Percentiles rank a stretch among this genome's conserved stretches.
Conservation (phyloP, 2,113 vertebrate genomes). For the Gymnorhina tibicen region DNA sequence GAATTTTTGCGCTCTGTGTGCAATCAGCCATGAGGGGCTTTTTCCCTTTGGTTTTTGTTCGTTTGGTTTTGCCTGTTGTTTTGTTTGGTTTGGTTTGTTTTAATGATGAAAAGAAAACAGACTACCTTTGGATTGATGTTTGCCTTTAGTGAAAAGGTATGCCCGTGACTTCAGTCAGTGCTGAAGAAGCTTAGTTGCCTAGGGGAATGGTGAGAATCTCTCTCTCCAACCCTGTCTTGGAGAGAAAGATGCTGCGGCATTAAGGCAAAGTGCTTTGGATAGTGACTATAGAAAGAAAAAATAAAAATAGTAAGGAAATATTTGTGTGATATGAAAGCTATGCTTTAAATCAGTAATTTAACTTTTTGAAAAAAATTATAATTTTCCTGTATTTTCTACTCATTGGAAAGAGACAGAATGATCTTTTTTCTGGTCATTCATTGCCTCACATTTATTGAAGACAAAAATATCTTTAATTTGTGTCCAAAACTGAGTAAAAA, state of each 20-base stretch:
- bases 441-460: background rate
- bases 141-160: background rate
- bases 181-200: background rate
- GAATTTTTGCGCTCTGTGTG: background rate
- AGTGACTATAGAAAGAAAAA: background rate
- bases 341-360: background rate
- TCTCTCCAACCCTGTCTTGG: background rate
- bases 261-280: background rate
- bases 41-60: too few relatives aligned
- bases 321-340: background rate
- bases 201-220: rapidly evolving
- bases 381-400: background rate
- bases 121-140: background rate
- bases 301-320: background rate
- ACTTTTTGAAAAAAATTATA: background rate
- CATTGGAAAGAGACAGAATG: background rate
- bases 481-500: background rate
- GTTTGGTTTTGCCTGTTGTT: background rate
- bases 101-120: background rate
- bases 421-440: background rate
- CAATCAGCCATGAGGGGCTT: too few relatives aligned
- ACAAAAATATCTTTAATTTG: background rate
- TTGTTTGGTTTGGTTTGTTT: background rate
- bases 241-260: background rate
- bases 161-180: rapidly evolving